These are phyloP conservation scores for Halcyon senegalensis DNA, from an alignment of 2,113 vertebrate genomes.

Conservation along the genomic window DNA sequence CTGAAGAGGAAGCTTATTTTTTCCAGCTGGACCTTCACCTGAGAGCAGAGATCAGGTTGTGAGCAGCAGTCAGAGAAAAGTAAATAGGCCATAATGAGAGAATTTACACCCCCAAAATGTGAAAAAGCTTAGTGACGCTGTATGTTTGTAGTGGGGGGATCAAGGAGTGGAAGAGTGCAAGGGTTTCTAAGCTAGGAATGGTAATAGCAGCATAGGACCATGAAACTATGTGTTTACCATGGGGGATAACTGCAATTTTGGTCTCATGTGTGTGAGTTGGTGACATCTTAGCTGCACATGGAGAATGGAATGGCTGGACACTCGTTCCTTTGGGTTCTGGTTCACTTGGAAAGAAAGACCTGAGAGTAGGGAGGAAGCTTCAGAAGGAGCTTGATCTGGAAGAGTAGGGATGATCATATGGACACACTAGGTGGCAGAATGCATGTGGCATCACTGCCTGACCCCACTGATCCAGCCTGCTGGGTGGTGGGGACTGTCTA, in stretches of 20 bases:
- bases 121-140: neutral
- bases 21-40: conserved; percentile 74
- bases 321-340: neutral
- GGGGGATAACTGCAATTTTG: neutral
- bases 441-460: neutral
- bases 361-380: neutral
- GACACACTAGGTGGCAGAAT: rapidly evolving
- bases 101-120: conserved; percentile 37
- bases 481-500: neutral
- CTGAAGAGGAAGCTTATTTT: conserved; percentile 73
- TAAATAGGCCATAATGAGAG: conserved; percentile 47
- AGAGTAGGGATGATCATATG: neutral
- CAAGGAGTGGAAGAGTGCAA: neutral
- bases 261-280: neutral
- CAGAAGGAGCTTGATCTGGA: neutral
- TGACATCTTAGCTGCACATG: neutral
- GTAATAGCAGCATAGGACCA: neutral
- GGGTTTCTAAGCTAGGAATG: neutral
- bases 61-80: conserved; percentile 62
- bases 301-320: neutral
- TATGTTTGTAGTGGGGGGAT: neutral
- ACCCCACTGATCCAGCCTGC: neutral
- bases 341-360: neutral
- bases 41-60: conserved; percentile 45
- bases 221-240: neutral